phyloP scores from a whole-genome alignment of 2,113 vertebrate genomes.

The Erythrolamprus reginae region DNA sequence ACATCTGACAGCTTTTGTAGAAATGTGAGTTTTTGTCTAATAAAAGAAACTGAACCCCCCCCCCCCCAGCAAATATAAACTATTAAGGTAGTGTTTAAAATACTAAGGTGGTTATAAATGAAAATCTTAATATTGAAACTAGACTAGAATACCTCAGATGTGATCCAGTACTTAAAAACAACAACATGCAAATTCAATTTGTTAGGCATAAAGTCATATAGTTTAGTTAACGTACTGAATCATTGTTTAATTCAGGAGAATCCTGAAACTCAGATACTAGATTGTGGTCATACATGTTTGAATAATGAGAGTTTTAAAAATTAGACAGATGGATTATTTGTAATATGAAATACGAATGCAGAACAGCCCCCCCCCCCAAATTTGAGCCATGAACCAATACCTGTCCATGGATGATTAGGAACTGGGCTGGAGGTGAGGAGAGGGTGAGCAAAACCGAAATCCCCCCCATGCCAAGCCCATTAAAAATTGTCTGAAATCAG shows the following conservation, averaged over 20 bases:
- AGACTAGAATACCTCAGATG: slow-evolving; percentile 38
- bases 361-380: neutral
- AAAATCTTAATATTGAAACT: slow-evolving; percentile 35
- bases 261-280: neutral
- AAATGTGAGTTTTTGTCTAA: neutral
- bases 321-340: neutral
- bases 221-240: neutral
- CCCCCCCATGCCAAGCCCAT: neutral
- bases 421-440: neutral
- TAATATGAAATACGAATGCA: slow-evolving; percentile 13
- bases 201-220: neutral
- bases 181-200: neutral
- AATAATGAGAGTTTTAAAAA: slow-evolving; percentile 9
- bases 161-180: slow-evolving; percentile 20
- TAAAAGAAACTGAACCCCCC: neutral
- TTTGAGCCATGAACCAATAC: neutral
- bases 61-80: slow-evolving; percentile 25
- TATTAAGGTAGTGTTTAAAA: slow-evolving; percentile 40
- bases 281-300: slow-evolving; percentile 10
- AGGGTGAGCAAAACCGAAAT: neutral
- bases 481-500: neutral
- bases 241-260: neutral
- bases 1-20: neutral
- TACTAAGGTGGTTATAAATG: slow-evolving; percentile 21
- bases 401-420: neutral